A percentile compares a stretch with the other conserved stretches of the same genome.
Evolutionary conservation across 2,113 vertebrate species (phyloP).

Genomic region (Ginglymostoma cirratum): DNA sequence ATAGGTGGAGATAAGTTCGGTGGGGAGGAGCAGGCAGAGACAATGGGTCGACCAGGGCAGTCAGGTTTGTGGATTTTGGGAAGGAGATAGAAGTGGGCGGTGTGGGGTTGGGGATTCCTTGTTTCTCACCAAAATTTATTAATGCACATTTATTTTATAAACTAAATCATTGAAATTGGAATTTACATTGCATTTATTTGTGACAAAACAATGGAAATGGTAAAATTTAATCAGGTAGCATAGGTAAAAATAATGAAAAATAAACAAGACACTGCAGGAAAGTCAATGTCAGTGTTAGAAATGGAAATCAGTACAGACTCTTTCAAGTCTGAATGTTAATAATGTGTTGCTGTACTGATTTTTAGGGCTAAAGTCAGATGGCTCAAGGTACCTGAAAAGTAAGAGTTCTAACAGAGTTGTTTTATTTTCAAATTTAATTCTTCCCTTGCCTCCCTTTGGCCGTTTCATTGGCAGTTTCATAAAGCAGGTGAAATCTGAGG

Average conservation of each 20-base stretch:
- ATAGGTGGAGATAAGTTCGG: too few species aligned
- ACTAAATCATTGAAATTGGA: background rate
- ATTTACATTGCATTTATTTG: background rate
- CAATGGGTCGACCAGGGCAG: too few species aligned
- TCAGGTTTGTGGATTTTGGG: too few species aligned
- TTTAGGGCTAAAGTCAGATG: background rate
- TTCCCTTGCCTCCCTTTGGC: too few species aligned
- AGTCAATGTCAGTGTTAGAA: background rate
- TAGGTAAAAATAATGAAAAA: background rate
- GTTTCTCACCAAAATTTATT: background rate
- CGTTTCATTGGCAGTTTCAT: too few species aligned
- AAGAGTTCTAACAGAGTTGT: background rate
- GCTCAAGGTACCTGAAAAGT: background rate
- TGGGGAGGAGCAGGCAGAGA: too few species aligned
- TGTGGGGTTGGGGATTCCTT: too few species aligned
- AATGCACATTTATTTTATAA: background rate
- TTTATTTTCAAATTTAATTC: background rate
- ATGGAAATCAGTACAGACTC: background rate
- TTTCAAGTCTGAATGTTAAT: background rate
- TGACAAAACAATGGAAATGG: background rate
- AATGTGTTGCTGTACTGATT: background rate
- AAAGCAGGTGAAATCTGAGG: too few species aligned
- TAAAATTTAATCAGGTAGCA: background rate
- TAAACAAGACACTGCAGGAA: background rate
- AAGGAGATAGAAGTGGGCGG: too few species aligned